These are phyloP conservation scores for Clunio marinus DNA, from an alignment of 2,888 invertebrate genomes.

Conservation along the genomic window DNA sequence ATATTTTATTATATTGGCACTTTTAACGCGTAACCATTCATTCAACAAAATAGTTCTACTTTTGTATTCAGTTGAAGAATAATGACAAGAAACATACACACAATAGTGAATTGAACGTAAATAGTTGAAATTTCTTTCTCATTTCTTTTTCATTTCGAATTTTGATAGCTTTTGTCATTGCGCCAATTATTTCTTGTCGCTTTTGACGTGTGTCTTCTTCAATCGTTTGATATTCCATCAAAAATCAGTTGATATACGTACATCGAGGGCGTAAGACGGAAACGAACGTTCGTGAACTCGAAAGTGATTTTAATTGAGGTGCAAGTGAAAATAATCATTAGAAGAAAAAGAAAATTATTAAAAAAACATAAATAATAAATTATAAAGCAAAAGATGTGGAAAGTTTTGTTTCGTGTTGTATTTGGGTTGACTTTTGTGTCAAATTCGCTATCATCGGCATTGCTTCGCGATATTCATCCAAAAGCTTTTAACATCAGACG, in stretches of 20 bases:
- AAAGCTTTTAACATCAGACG: not conserved
- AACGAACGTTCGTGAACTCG: not conserved
- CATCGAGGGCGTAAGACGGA: not conserved
- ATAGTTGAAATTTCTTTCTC: constrained; percentile 7
- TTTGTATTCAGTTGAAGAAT: constrained; percentile 17
- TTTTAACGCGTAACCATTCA: too few species aligned
- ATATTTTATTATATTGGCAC: too few species aligned
- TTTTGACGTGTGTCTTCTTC: not conserved
- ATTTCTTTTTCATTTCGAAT: constrained; percentile 12
- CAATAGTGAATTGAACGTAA: constrained; percentile 29
- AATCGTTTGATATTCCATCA: not conserved
- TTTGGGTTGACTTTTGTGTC: not conserved
- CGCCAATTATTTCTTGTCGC: constrained; percentile 22
- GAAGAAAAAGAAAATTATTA: too few species aligned
- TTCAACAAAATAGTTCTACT: constrained; percentile 30
- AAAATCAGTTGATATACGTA: constrained; percentile 12
- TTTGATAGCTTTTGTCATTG: not conserved
- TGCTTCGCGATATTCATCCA: not conserved
- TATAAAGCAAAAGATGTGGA: not conserved
- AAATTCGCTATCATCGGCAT: not conserved
- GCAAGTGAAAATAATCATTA: not conserved
- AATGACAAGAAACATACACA: too few species aligned
- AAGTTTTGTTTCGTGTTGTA: not conserved
- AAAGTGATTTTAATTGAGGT: not conserved
- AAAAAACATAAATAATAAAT: too few species aligned